Percentiles rank a stretch among this genome's conserved stretches.
Conservation (phyloP, 2,113 vertebrate species). For the Butorides virescens region DNA sequence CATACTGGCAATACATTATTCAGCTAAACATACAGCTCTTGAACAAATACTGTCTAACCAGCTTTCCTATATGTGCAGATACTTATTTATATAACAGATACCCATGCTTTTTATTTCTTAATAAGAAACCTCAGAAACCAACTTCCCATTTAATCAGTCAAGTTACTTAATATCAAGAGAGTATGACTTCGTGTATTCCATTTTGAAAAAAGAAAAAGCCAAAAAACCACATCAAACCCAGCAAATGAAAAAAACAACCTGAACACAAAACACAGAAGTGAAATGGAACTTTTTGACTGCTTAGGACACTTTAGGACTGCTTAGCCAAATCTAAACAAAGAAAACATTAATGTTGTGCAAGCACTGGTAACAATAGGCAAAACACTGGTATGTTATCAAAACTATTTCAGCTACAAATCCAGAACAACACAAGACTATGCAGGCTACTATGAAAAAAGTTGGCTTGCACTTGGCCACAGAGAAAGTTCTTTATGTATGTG, state of each 20-base stretch:
- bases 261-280: background rate
- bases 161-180: background rate
- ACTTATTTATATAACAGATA: background rate
- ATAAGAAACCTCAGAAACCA: background rate
- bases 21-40: background rate
- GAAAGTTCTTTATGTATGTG: background rate
- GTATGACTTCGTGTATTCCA: background rate
- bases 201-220: background rate
- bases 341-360: background rate
- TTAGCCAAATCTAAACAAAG: background rate
- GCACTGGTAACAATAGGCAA: rapidly evolving
- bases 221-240: background rate
- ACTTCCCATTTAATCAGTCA: background rate
- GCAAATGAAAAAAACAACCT: background rate
- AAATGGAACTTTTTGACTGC: background rate
- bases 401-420: background rate
- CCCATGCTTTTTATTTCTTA: background rate
- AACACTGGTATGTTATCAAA: background rate
- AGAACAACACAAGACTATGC: rapidly evolving
- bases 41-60: background rate
- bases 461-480: background rate
- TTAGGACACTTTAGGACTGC: background rate
- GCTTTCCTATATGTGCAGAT: background rate
- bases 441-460: background rate
- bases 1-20: background rate